Evolutionary conservation across 2,888 invertebrate genomes (phyloP).

Genomic region (Calameuta idolon): DNA sequence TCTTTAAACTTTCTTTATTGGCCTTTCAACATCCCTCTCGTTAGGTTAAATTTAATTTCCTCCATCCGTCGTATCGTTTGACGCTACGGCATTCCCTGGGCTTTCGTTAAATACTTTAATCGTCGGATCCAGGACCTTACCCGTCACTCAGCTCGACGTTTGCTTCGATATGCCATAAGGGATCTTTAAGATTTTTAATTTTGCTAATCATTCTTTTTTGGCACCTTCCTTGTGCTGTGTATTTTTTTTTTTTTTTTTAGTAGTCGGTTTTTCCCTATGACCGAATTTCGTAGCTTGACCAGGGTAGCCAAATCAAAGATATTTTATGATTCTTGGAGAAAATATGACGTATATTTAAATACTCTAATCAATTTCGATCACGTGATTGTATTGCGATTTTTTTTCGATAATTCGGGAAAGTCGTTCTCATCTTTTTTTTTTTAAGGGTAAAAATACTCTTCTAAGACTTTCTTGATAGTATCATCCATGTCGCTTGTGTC

Average conservation of each 20-base stretch:
- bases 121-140: background rate
- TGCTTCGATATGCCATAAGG: background rate
- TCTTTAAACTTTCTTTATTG: slow-evolving; percentile 10
- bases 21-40: background rate
- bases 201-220: background rate
- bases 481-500: background rate
- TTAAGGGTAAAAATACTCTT: no score
- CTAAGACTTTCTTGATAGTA: no score
- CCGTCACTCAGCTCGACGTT: background rate
- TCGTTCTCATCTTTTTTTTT: slow-evolving; percentile 20
- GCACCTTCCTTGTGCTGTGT: background rate
- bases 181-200: background rate
- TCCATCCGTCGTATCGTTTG: background rate
- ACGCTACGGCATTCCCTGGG: background rate
- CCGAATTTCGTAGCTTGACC: background rate
- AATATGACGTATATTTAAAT: no score
- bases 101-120: background rate
- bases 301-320: no score
- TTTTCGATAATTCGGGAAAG: slow-evolving; percentile 26
- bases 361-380: background rate
- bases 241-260: background rate
- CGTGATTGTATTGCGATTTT: slow-evolving; percentile 7
- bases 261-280: background rate
- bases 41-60: slow-evolving; percentile 8
- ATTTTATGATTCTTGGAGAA: no score